Conservation (phyloP, 2,888 invertebrate genomes). For the Pseudococcus longispinus region DNA sequence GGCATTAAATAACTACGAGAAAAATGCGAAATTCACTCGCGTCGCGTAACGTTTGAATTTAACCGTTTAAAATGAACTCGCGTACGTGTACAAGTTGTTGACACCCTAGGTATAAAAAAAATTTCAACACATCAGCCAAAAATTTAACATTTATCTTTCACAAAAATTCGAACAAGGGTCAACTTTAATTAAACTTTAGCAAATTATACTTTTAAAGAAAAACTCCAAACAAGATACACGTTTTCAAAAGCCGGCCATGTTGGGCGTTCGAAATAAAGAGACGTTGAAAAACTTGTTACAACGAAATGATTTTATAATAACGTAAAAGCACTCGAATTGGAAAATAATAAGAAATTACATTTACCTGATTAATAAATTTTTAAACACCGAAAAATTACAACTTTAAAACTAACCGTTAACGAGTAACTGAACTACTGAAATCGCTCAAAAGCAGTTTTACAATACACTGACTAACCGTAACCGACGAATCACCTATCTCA, state of each 20-base stretch:
- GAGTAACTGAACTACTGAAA: conserved; percentile 16
- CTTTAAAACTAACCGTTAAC: conserved; percentile 41
- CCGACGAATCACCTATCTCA: conserved; percentile 55
- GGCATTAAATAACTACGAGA: background rate
- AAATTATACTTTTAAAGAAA: background rate
- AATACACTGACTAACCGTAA: conserved; percentile 34
- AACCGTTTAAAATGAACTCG: background rate
- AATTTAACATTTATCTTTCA: background rate
- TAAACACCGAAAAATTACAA: conserved; percentile 40
- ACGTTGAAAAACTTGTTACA: background rate
- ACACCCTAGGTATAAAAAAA: background rate
- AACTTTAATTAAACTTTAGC: background rate
- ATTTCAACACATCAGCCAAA: background rate
- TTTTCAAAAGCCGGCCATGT: conserved; percentile 54
- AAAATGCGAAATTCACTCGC: background rate
- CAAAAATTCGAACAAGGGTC: background rate
- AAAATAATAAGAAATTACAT: background rate
- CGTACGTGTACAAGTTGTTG: background rate
- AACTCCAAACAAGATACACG: conserved; percentile 15
- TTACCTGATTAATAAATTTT: conserved; percentile 32
- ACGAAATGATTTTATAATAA: background rate
- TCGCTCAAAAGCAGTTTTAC: conserved; percentile 20
- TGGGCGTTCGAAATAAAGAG: conserved; percentile 41
- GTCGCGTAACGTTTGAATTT: background rate
- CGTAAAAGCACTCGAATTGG: background rate